Base-by-base conservation (phyloP, 2,888 invertebrate genomes). In the Anodontia alba region DNA sequence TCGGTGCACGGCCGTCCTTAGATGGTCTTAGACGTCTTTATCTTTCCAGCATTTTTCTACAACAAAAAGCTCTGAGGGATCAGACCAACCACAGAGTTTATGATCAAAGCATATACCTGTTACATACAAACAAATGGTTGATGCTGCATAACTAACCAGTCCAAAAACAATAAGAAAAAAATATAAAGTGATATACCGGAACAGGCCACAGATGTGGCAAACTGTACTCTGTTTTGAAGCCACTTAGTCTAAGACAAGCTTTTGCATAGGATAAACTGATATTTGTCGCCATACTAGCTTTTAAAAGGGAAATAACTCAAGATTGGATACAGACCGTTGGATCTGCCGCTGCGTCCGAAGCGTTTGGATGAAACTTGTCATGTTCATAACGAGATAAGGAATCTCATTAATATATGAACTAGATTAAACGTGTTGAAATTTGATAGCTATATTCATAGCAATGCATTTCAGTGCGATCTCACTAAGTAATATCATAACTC, bases 121-220 rank as follows among this genome's bases (percentile, higher is more conserved):
- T 1, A 72, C 36, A 23, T 81, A 81, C n/a, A 49, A 10, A 0
- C 0, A 23, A 12, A 78, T 81, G 62, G 81, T 81, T 1, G 78
- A 71, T n/a, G 81, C 72, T 1, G 81, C 71, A n/a, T n/a, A n/a
- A n/a, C 67, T 75, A 78, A 46, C 33, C 31, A 10, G n/a, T 66
- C 29, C 75, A 74, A 75, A 78, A 81, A 42, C 81, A 81, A 29
- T 54, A 78, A 7, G 81, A 78, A 46, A 46, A 81, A 0, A 66
- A 26, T 15, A 76, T 23, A 1, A 80, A 1, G 0, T 80, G 80
- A 0, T 36, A 33, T 15, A 20, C 51, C 5, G 71, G 67, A 20
- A 51, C 10, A 20, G 75, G 80, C 80, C 76, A 80, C 1, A 12
- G 17, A 3, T 15, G 5, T 12, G 54, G 54, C 23, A 72, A 42